These are phyloP conservation scores for Scarus forsteni DNA, from an alignment of 2,797 vertebrate genomes.

Conservation along the genomic window DNA sequence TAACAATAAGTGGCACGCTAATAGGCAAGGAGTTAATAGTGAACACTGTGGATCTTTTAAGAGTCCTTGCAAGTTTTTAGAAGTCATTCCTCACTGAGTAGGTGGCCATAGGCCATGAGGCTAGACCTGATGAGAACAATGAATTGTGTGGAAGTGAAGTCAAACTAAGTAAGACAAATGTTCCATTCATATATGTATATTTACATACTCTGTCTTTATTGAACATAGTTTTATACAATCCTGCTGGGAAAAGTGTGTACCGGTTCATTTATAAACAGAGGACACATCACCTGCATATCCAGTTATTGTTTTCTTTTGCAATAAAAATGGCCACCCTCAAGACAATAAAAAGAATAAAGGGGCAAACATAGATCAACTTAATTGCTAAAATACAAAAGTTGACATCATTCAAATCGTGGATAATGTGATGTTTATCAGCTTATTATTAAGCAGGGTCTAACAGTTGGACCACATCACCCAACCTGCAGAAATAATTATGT, in stretches of 20 bases:
- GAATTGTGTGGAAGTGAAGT: conserved; percentile 13
- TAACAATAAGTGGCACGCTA: too few species aligned
- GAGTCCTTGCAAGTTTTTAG: too few species aligned
- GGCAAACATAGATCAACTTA: conserved; percentile 26
- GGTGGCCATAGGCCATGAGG: too few species aligned
- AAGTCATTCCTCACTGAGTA: too few species aligned
- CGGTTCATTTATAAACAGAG: conserved; percentile 50
- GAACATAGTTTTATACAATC: conserved; percentile 65
- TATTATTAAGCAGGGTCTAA: conserved; percentile 53
- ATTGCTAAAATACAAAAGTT: conserved; percentile 47
- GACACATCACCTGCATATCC: conserved; percentile 47
- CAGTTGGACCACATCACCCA: conserved; percentile 51
- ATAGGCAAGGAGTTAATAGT: too few species aligned
- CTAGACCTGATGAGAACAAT: too few species aligned
- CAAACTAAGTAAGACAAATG: conserved; percentile 16
- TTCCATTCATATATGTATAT: conserved; percentile 11
- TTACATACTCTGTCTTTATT: conserved; percentile 71
- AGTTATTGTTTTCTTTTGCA: conserved; percentile 49
- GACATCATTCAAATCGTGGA: conserved; percentile 31
- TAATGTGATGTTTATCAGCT: conserved; percentile 21
- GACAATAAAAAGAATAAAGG: conserved; percentile 34
- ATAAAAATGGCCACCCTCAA: conserved; percentile 42
- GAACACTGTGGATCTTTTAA: too few species aligned
- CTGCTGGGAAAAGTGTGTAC: conserved; percentile 44
- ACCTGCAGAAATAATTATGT: conserved; percentile 44